A percentile compares a stretch with the other conserved stretches of the same genome.
These are phyloP conservation scores for Anolis apletophallus DNA, from an alignment of 2,797 vertebrate genomes.

Conservation along the genomic window DNA sequence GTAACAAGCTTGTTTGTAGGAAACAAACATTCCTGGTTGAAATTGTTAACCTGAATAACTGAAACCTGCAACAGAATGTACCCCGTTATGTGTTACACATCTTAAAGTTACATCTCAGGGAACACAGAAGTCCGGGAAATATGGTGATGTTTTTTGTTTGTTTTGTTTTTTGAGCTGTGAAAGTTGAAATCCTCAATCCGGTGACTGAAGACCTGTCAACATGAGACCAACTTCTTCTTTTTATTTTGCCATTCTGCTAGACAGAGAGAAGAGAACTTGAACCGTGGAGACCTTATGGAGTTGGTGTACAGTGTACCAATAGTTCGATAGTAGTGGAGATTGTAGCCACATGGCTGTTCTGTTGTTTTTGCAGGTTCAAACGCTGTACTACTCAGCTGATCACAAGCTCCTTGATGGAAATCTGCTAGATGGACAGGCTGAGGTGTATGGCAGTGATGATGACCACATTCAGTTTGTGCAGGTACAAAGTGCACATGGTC, in stretches of 20 bases:
- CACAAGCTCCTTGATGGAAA: constrained; percentile 99
- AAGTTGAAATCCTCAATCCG: constrained; percentile 74
- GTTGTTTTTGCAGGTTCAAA: constrained; percentile 99
- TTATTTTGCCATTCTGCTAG: constrained; percentile 75
- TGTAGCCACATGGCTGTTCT: constrained; percentile 97
- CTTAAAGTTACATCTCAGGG: constrained; percentile 71
- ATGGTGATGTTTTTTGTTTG: constrained; percentile 77
- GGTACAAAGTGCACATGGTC: constrained; percentile 88
- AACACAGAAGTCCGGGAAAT: constrained; percentile 71
- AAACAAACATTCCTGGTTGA: constrained; percentile 70
- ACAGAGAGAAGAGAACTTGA: constrained; percentile 73
- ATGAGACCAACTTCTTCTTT: constrained; percentile 81
- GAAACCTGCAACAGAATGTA: constrained; percentile 70
- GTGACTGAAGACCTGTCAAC: constrained; percentile 77
- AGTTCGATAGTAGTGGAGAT: constrained; percentile 88
- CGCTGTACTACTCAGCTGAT: constrained; percentile 99
- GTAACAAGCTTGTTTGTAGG: constrained; percentile 68
- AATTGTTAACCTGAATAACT: constrained; percentile 72
- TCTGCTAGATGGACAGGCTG: constrained; percentile 96
- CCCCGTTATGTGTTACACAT: constrained; percentile 70
- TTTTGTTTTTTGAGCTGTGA: constrained; percentile 59
- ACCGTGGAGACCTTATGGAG: constrained; percentile 72
- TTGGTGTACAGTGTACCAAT: constrained; percentile 72
- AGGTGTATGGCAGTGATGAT: constrained; percentile 98
- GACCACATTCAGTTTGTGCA: constrained; percentile 99